A percentile compares a stretch with the other conserved stretches of the same genome.
Conservation (phyloP, 2,888 invertebrate genomes). For the Brachypalpus laphriformis region DNA sequence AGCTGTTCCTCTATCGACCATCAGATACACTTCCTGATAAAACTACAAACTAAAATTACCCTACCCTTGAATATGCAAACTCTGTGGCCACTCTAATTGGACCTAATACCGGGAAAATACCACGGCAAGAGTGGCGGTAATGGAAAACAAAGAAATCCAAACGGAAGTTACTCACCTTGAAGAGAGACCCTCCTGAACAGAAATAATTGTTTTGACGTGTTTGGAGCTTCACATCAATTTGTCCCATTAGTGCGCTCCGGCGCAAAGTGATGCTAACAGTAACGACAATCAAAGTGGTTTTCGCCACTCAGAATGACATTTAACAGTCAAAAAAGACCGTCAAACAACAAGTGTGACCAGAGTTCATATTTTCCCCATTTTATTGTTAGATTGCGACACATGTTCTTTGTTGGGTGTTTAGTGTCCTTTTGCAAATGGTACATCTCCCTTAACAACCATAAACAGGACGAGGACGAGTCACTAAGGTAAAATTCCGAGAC, state of each 20-base stretch:
- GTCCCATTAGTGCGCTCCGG: conserved; percentile 40
- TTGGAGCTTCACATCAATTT: conserved; percentile 57
- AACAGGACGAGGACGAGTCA: conserved; percentile 76
- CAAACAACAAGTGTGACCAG: conserved; percentile 28
- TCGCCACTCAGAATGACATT: too few species aligned
- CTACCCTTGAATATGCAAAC: conserved; percentile 62
- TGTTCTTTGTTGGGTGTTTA: conserved; percentile 1
- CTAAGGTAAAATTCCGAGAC: conserved; percentile 78
- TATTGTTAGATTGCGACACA: conserved; percentile 43
- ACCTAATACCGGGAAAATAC: conserved; percentile 64
- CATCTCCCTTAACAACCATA: conserved; percentile 34
- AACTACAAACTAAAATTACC: conserved; percentile 46
- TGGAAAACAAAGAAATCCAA: conserved; percentile 54
- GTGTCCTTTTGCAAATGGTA: conserved; percentile 31
- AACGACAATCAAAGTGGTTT: conserved; percentile 37
- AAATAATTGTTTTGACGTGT: conserved; percentile 61
- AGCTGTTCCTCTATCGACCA: background rate
- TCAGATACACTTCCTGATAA: conserved; percentile 58
- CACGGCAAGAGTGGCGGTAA: conserved; percentile 51
- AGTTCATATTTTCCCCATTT: conserved; percentile 28
- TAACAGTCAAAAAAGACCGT: conserved; percentile 18
- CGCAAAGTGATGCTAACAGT: conserved; percentile 21
- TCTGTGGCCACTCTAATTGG: conserved; percentile 63
- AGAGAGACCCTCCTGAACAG: conserved; percentile 11
- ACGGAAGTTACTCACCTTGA: conserved; percentile 42